Conservation (phyloP, 2,113 vertebrate genomes). For the Rafetus swinhoei region DNA sequence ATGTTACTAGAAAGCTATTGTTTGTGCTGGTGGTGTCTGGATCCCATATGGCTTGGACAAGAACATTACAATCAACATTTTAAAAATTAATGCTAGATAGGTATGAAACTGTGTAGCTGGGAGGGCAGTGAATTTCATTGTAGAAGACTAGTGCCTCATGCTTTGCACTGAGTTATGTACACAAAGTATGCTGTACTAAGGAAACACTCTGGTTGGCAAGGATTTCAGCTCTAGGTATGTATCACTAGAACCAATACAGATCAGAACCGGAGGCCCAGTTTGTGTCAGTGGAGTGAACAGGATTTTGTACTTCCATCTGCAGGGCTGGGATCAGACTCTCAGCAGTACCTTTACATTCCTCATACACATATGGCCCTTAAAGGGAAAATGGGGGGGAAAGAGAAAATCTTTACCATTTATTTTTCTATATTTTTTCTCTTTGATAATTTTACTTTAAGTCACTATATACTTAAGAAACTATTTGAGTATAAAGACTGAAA, state of each 20-base stretch:
- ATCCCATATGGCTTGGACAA: neutral
- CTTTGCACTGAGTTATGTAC: too few relatives aligned
- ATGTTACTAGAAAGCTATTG: neutral
- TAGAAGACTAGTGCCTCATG: neutral
- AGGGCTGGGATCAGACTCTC: neutral
- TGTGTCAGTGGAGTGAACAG: neutral
- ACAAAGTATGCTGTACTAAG: neutral
- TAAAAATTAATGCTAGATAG: neutral
- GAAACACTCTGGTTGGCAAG: neutral
- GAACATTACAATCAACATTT: neutral
- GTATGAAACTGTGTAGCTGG: neutral
- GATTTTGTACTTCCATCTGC: neutral
- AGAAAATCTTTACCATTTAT: neutral
- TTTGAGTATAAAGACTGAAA: neutral
- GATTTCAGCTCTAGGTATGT: neutral
- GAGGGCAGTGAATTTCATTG: constrained; percentile 26
- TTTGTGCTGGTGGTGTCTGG: neutral
- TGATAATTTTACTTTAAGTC: neutral
- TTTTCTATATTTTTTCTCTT: neutral
- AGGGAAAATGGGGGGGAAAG: accelerated
- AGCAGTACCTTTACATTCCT: neutral
- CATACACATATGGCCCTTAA: neutral
- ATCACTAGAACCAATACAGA: neutral
- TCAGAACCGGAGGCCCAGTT: neutral
- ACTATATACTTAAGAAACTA: neutral